phyloP scores from a whole-genome alignment of 2,113 vertebrate genomes.

The Polypterus bichir region DNA sequence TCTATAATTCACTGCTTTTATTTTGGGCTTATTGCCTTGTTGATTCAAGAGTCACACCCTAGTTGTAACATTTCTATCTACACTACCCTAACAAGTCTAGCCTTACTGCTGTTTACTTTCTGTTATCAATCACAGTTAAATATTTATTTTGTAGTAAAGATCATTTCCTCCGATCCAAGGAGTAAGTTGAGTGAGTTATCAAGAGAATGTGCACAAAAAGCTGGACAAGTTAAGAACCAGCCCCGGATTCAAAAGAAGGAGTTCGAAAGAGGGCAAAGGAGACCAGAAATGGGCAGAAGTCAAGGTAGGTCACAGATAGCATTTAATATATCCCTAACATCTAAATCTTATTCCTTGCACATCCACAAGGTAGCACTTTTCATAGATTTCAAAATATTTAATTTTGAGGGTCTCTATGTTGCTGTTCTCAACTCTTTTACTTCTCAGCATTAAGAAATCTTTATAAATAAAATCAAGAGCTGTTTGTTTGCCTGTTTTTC shows the following conservation, averaged over 20 bases:
- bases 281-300: constrained; percentile 43
- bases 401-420: neutral
- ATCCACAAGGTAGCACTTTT: no score
- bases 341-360: no score
- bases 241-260: constrained; percentile 54
- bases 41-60: no score
- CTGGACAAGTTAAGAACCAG: constrained; percentile 52
- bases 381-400: no score
- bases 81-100: no score
- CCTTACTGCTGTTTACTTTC: neutral
- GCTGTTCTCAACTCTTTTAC: neutral
- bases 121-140: neutral
- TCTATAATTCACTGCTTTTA: no score
- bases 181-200: constrained; percentile 67
- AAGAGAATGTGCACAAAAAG: constrained; percentile 71
- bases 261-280: constrained; percentile 50
- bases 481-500: no score
- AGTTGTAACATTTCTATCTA: no score
- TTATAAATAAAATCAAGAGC: no score
- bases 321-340: no score
- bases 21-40: no score
- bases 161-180: constrained; percentile 48
- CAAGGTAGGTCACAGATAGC: constrained; percentile 43
- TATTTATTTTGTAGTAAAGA: constrained; percentile 53
- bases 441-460: no score